A percentile compares a stretch with the other conserved stretches of the same genome.
phyloP scores from a whole-genome alignment of 2,888 invertebrate species.

The Plebejus anna region DNA sequence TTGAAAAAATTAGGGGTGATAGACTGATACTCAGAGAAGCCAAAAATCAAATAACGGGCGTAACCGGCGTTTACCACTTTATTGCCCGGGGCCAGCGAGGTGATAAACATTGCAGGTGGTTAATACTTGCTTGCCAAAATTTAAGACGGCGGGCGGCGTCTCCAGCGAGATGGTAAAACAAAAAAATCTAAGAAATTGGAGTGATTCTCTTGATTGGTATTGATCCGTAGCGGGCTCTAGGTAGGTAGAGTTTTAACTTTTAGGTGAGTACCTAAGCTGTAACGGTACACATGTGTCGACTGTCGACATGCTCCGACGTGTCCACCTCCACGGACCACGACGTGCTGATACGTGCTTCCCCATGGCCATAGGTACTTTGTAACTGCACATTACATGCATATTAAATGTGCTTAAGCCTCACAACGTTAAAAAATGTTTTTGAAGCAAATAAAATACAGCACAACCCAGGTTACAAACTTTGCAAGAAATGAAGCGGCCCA shows the following conservation, averaged over 20 bases:
- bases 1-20: too few relatives aligned
- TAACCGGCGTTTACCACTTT: too few relatives aligned
- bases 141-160: not conserved
- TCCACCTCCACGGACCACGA: not conserved
- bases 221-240: not conserved
- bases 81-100: too few relatives aligned
- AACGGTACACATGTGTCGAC: too few relatives aligned
- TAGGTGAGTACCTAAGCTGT: not conserved
- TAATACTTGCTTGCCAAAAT: not conserved
- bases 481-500: too few relatives aligned
- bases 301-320: too few relatives aligned
- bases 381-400: too few relatives aligned
- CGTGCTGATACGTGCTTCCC: not conserved
- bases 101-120: not conserved
- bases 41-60: too few relatives aligned
- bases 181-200: not conserved
- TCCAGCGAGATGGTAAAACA: not conserved
- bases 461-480: not conserved
- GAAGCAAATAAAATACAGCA: too few relatives aligned
- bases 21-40: too few relatives aligned
- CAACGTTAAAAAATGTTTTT: too few relatives aligned
- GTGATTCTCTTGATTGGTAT: not conserved
- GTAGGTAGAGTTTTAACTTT: not conserved
- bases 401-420: too few relatives aligned
- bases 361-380: not conserved